These are phyloP conservation scores for Drosophila pectinifera DNA, from an alignment of 1,140 invertebrate species.

Conservation along the genomic window DNA sequence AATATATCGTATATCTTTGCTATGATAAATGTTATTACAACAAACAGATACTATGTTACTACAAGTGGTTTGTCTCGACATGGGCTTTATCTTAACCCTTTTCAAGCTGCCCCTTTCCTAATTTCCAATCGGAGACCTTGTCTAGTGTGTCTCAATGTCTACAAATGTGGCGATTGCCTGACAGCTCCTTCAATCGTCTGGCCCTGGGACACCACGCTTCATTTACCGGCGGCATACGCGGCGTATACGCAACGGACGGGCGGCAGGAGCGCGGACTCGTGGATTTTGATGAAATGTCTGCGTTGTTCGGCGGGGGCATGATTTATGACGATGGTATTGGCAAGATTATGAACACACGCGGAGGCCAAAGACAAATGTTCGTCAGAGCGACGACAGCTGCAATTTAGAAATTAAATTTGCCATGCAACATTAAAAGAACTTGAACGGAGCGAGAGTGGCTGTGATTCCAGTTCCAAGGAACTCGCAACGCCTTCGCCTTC, in stretches of 20 bases:
- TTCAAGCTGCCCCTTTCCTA: not conserved
- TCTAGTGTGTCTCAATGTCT: constrained; percentile 6
- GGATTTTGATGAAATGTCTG: constrained; percentile 59
- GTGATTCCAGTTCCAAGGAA: constrained; percentile 59
- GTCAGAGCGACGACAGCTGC: constrained; percentile 70
- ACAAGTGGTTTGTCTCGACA: not conserved
- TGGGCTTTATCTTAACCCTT: not conserved
- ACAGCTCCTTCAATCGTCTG: constrained; percentile 30
- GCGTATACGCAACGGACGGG: constrained; percentile 42
- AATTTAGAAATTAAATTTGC: constrained; percentile 84
- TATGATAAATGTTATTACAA: too few species aligned
- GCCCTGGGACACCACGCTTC: constrained; percentile 46
- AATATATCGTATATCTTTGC: too few species aligned
- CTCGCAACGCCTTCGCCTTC: constrained; percentile 55
- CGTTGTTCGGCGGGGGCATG: constrained; percentile 45
- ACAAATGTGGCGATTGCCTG: constrained; percentile 14
- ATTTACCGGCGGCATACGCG: constrained; percentile 38
- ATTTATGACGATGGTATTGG: constrained; percentile 72
- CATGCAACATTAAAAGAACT: constrained; percentile 77
- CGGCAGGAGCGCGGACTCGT: not conserved
- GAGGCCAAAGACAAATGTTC: constrained; percentile 37
- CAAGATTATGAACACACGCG: constrained; percentile 58
- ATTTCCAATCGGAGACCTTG: constrained; percentile 3
- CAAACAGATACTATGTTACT: too few species aligned
- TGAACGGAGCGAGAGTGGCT: constrained; percentile 23